Conservation (phyloP, 2,113 vertebrate species). For the Gambusia holbrooki region DNA sequence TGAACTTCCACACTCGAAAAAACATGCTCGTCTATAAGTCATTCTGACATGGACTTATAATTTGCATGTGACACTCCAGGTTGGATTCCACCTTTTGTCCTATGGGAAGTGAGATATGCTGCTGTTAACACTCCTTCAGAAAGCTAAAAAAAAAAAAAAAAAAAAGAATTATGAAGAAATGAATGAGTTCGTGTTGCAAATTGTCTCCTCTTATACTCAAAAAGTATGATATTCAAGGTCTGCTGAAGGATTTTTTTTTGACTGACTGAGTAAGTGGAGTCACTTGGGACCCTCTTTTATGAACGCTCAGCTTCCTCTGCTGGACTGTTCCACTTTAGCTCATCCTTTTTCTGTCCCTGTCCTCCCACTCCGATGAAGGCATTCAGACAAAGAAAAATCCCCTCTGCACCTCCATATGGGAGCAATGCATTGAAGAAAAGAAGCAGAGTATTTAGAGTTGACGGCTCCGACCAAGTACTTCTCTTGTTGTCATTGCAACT, state of each 20-base stretch:
- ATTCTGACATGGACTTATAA: not conserved
- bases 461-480: slow-evolving; percentile 41
- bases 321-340: slow-evolving; percentile 59
- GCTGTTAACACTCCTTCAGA: not conserved
- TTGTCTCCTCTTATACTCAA: slow-evolving; percentile 48
- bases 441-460: slow-evolving; percentile 50
- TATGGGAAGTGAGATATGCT: not conserved
- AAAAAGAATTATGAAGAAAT: not conserved
- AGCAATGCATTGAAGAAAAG: slow-evolving; percentile 35
- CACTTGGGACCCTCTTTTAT: slow-evolving; percentile 60
- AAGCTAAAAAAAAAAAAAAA: not conserved
- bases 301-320: slow-evolving; percentile 48
- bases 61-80: not conserved
- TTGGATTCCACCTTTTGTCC: not conserved
- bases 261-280: slow-evolving; percentile 47
- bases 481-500: slow-evolving; percentile 20
- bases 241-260: slow-evolving; percentile 54
- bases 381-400: slow-evolving; percentile 35
- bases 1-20: too few relatives aligned
- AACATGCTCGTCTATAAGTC: too few relatives aligned
- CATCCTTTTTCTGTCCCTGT: slow-evolving; percentile 42
- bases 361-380: slow-evolving; percentile 28
- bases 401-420: slow-evolving; percentile 43
- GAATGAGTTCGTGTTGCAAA: slow-evolving; percentile 19
- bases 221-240: slow-evolving; percentile 51